Percentiles rank a stretch among this genome's conserved stretches.
Evolutionary conservation across 92 coral and sea anemone species (phyloP).

Genomic region (Zoanthus sansibaricus): DNA sequence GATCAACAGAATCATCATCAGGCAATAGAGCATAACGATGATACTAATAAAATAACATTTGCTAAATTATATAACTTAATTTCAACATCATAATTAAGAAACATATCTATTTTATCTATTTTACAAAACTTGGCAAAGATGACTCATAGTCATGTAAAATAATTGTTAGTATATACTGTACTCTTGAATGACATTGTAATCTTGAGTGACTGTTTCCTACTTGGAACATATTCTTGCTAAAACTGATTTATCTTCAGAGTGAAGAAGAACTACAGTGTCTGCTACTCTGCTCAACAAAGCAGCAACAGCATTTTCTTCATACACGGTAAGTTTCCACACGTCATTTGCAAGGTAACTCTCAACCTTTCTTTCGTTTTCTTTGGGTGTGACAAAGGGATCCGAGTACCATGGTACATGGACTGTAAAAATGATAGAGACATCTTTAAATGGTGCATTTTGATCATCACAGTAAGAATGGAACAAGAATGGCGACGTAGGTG

Average conservation of each 20-base stretch:
- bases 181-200: no score
- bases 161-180: no score
- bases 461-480: conserved; percentile 91
- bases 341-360: conserved; percentile 70
- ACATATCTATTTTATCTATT: no score
- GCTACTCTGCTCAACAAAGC: conserved; percentile 92
- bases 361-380: conserved; percentile 72
- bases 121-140: no score
- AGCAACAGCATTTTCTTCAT: conserved; percentile 71
- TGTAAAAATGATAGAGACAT: conserved; percentile 82
- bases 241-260: conserved; percentile 56
- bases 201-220: neutral
- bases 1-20: no score
- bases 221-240: conserved; percentile 13
- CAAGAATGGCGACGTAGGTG: conserved; percentile 76
- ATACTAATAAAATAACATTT: no score
- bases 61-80: no score
- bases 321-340: conserved; percentile 66
- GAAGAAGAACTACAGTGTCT: conserved; percentile 81
- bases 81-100: no score
- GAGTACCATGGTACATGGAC: conserved; percentile 74
- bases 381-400: conserved; percentile 37
- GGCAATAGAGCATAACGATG: no score
- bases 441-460: conserved; percentile 88
- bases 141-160: no score